Percentiles rank a stretch among this genome's conserved stretches.
phyloP scores from a whole-genome alignment of 2,113 vertebrate species.

The Barbus barbus region DNA sequence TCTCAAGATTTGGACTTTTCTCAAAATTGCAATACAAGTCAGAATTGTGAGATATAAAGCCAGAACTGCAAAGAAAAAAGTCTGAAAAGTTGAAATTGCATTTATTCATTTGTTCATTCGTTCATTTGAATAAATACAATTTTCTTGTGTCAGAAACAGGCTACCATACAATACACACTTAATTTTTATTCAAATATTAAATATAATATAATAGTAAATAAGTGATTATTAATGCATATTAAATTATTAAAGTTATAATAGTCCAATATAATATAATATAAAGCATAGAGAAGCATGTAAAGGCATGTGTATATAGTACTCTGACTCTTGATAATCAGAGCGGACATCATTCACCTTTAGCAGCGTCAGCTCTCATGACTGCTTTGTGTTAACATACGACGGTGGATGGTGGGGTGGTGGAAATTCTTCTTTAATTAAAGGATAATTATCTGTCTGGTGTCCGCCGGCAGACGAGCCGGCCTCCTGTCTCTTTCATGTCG shows the following conservation, averaged over 20 bases:
- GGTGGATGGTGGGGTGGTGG: not conserved
- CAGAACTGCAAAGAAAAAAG: too few species aligned
- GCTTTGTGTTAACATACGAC: not conserved
- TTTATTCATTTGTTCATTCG: too few species aligned
- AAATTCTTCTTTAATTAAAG: not conserved
- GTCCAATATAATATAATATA: too few species aligned
- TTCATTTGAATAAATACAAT: too few species aligned
- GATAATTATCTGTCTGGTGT: slow-evolving; percentile 2
- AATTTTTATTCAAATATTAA: too few species aligned
- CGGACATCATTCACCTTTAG: not conserved
- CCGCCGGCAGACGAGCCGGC: not conserved
- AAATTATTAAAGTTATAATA: not conserved
- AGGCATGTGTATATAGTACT: not conserved
- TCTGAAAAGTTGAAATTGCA: too few species aligned
- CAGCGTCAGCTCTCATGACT: not conserved
- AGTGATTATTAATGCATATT: not conserved
- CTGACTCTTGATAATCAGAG: not conserved
- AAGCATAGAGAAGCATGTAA: not conserved
- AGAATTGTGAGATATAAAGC: too few species aligned
- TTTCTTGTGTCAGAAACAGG: too few species aligned
- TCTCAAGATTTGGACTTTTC: too few species aligned
- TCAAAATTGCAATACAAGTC: too few species aligned
- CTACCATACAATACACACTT: too few species aligned
- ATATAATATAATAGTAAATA: not conserved
- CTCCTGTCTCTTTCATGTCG: slow-evolving; percentile 4